These are phyloP conservation scores for Orestias chungarensis DNA, from an alignment of 2,797 vertebrate species.

Conservation along the genomic window DNA sequence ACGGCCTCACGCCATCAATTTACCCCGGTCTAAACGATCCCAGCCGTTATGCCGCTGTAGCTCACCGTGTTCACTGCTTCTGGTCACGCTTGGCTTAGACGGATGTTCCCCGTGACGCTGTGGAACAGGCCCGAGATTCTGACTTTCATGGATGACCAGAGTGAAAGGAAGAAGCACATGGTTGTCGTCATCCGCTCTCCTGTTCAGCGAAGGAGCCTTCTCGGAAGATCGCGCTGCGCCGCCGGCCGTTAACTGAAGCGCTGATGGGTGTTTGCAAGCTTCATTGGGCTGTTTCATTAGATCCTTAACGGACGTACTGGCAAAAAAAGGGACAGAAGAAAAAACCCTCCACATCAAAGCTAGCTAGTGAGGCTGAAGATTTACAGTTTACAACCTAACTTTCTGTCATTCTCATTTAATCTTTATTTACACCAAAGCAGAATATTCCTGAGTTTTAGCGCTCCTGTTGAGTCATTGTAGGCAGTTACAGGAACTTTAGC, in stretches of 20 bases:
- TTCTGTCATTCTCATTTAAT: not conserved
- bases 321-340: no score
- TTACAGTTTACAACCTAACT: no score
- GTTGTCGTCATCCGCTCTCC: not conserved
- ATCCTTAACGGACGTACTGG: not conserved
- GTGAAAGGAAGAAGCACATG: slow-evolving; percentile 2
- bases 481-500: not conserved
- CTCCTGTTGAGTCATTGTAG: not conserved
- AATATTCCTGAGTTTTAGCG: not conserved
- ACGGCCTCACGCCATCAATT: slow-evolving; percentile 32
- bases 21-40: slow-evolving; percentile 21
- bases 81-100: not conserved
- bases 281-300: not conserved
- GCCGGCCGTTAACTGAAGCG: not conserved
- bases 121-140: slow-evolving; percentile 8
- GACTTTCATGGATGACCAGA: slow-evolving; percentile 26
- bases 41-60: slow-evolving; percentile 11
- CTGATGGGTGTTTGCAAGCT: not conserved
- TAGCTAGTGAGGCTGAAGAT: not conserved
- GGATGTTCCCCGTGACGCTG: not conserved
- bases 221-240: not conserved
- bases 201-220: slow-evolving; percentile 7
- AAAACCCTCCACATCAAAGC: no score
- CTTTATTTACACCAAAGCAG: not conserved
- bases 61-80: slow-evolving; percentile 14